Percentiles rank a stretch among this genome's conserved stretches.
phyloP scores from a whole-genome alignment of 2,888 invertebrate genomes.

The Meghimatium bilineatum region DNA sequence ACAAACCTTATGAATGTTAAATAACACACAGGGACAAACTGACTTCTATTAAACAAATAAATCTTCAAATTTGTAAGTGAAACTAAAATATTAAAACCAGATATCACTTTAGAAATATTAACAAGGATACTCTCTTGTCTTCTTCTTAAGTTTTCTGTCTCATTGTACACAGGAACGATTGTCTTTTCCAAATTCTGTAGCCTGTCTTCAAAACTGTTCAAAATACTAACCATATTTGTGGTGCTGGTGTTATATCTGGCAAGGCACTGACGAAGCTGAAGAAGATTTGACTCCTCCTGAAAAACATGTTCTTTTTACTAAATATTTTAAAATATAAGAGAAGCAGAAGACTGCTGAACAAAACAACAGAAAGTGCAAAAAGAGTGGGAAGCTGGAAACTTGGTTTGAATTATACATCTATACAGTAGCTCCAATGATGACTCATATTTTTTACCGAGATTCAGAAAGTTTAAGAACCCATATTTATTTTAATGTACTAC shows the following conservation, averaged over 20 bases:
- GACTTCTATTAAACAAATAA: neutral
- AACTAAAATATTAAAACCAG: neutral
- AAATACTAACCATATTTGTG: slow-evolving; percentile 89
- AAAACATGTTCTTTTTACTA: slow-evolving; percentile 40
- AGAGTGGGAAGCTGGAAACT: too few relatives aligned
- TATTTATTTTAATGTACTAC: too few relatives aligned
- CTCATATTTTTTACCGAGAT: too few relatives aligned
- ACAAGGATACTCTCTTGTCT: slow-evolving; percentile 88
- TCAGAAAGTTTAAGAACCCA: too few relatives aligned
- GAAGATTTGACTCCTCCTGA: slow-evolving; percentile 73
- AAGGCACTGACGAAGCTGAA: slow-evolving; percentile 82
- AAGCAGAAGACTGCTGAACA: neutral
- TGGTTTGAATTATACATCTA: too few relatives aligned
- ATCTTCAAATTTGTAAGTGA: neutral
- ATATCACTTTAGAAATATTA: neutral
- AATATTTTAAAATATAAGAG: neutral
- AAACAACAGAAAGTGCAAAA: neutral
- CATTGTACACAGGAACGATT: slow-evolving; percentile 94
- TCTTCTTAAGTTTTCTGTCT: slow-evolving; percentile 93
- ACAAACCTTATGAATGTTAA: too few relatives aligned
- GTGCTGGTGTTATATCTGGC: slow-evolving; percentile 89
- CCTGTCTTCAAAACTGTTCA: slow-evolving; percentile 93
- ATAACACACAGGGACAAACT: too few relatives aligned
- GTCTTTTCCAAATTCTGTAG: slow-evolving; percentile 91
- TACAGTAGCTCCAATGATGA: too few relatives aligned